A percentile compares a stretch with the other conserved stretches of the same genome.
These are phyloP conservation scores for Sturnus vulgaris DNA, from an alignment of 2,113 vertebrate species.

Conservation along the genomic window DNA sequence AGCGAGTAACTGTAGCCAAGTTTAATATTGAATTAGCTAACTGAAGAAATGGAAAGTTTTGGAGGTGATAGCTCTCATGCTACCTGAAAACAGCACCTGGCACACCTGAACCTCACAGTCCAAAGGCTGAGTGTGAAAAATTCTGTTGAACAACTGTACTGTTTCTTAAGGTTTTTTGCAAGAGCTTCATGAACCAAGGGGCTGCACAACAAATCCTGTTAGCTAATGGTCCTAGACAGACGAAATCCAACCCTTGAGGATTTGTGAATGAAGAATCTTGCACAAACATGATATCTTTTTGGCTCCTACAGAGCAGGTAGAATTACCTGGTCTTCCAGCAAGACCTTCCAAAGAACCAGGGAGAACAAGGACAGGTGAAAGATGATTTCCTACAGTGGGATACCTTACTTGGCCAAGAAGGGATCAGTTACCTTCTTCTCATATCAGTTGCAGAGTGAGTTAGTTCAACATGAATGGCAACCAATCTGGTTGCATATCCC, in stretches of 20 bases:
- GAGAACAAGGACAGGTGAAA: slow-evolving; percentile 48
- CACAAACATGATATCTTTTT: slow-evolving; percentile 13
- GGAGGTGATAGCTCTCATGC: background rate
- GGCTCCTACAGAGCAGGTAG: slow-evolving; percentile 5
- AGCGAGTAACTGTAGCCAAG: background rate
- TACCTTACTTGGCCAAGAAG: background rate
- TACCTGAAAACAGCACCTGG: background rate
- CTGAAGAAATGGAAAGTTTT: background rate
- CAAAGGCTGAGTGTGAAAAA: background rate
- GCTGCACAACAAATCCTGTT: slow-evolving; percentile 7
- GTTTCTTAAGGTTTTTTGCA: background rate
- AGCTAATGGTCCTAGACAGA: slow-evolving; percentile 7
- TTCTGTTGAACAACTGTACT: background rate
- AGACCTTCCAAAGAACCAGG: slow-evolving; percentile 11
- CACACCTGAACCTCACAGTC: background rate
- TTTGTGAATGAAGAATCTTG: slow-evolving; percentile 53
- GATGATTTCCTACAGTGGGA: slow-evolving; percentile 12
- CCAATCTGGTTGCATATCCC: slow-evolving; percentile 24
- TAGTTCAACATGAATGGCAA: background rate
- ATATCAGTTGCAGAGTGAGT: slow-evolving; percentile 10
- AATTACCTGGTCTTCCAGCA: slow-evolving; percentile 49
- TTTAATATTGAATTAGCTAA: background rate
- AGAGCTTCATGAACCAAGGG: background rate
- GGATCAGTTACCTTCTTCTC: slow-evolving; percentile 20
- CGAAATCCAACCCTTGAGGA: background rate